phyloP scores from a whole-genome alignment of 2,113 vertebrate genomes.

The Colinus virginianus region DNA sequence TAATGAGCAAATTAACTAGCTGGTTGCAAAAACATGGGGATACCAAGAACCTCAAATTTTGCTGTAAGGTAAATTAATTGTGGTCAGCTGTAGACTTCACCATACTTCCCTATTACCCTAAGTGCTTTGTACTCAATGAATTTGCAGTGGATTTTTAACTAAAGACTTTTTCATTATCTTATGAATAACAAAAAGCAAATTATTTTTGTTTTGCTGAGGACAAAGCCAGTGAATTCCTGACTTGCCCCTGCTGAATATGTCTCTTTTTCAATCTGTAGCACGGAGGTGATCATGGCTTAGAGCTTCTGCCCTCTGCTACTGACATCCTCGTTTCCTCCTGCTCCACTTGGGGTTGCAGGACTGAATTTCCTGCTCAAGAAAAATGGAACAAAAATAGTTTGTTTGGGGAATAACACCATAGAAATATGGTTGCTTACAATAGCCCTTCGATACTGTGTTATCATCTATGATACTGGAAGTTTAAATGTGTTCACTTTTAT shows the following conservation, averaged over 20 bases:
- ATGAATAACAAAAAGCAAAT: neutral
- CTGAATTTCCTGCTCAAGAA: neutral
- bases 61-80: neutral
- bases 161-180: neutral
- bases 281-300: neutral
- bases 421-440: neutral
- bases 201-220: neutral
- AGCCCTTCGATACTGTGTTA: neutral
- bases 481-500: neutral
- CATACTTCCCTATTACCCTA: neutral
- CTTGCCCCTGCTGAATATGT: neutral
- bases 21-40: neutral
- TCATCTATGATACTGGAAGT: neutral
- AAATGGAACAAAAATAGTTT: neutral
- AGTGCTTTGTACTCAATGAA: neutral
- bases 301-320: neutral
- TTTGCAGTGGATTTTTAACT: slow-evolving; percentile 13
- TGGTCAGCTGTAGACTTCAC: neutral
- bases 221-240: neutral
- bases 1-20: neutral
- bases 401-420: neutral
- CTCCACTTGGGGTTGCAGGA: rapidly evolving
- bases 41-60: neutral
- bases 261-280: neutral
- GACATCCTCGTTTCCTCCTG: neutral